Evolutionary conservation across 2,888 invertebrate species (phyloP), one percentile per base, ranked within the genome.

Genomic region (Troilus luridus): DNA sequence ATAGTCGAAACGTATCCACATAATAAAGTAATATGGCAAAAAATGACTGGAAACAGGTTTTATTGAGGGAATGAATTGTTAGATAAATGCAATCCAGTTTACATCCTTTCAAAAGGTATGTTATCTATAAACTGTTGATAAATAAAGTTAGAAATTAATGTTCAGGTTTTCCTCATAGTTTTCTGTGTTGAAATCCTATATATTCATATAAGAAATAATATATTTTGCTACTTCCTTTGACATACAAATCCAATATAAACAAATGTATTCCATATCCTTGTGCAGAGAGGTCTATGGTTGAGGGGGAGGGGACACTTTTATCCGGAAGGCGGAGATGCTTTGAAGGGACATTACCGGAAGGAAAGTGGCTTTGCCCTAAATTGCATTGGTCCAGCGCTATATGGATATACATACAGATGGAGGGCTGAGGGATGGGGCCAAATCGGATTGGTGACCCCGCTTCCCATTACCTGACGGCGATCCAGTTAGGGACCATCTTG

Each of bases 401-500:
- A 85, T 85, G 85, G 85, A 85, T 85, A 85, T 85, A 85, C 85
- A 85, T 85, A 77, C 27, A 41, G 67, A 81, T 81, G 81, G 81
- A 81, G 41, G 41, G 41, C 41, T 41, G 41, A 77, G 24, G 77
- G 17, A n/a, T 0, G 12, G 85, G 56, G n/a, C 11, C 12, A 58
- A 85, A 85, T 85, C 56, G 85, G 85, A 85, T 85, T 85, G 85
- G 56, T 58, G 85, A 58, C 85, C 85, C 58, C n/a, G 54, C 21
- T 10, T n/a, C 1, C 77, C 17, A 72, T 72, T 27, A 27, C 72
- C 10, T 21, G 81, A 17, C 8, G 54, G 21, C 41, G 85, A 85
- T 85, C 85, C 85, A 56, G 85, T 85, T 85, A 85, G 85, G 85
- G 85, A 85, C 85, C 85, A 85, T 85, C 85, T 85, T 85, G 85